These are phyloP conservation scores for Ectemnius continuus DNA, from an alignment of 2,888 invertebrate species.

Conservation along the genomic window DNA sequence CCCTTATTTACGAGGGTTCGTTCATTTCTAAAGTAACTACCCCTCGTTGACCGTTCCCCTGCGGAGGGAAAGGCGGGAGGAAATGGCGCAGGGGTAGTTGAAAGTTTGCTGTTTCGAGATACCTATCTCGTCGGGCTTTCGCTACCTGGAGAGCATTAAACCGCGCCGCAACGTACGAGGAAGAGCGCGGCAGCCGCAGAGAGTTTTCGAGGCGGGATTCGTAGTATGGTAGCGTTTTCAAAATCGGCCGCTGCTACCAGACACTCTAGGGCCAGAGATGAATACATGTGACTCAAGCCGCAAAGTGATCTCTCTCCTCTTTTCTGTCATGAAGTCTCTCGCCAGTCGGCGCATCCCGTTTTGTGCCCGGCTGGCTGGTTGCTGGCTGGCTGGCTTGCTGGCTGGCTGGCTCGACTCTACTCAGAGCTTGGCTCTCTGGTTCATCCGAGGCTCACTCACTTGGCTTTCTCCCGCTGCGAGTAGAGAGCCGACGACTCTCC, in stretches of 20 bases:
- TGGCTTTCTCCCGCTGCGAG: slow-evolving; percentile 15
- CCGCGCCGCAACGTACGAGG: neutral
- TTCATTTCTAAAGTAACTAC: slow-evolving; percentile 49
- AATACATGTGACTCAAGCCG: slow-evolving; percentile 45
- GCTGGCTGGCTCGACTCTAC: too few relatives aligned
- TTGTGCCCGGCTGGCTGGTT: too few relatives aligned
- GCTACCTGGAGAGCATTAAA: neutral
- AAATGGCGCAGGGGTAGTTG: neutral
- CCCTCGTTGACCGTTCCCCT: slow-evolving; percentile 28
- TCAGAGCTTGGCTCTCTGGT: slow-evolving; percentile 5
- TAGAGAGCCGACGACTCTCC: slow-evolving; percentile 28
- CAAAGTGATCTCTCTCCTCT: slow-evolving; percentile 49
- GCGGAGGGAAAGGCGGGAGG: neutral
- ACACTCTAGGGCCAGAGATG: slow-evolving; percentile 29
- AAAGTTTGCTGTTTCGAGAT: too few relatives aligned
- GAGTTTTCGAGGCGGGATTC: slow-evolving; percentile 17
- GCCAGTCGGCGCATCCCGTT: neutral
- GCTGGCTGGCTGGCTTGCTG: too few relatives aligned
- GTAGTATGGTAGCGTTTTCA: slow-evolving; percentile 21
- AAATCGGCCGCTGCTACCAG: slow-evolving; percentile 33
- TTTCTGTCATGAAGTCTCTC: slow-evolving; percentile 12
- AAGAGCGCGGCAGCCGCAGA: slow-evolving; percentile 11
- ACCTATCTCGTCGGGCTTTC: neutral
- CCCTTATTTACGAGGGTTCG: slow-evolving; percentile 19
- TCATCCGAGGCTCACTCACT: slow-evolving; percentile 15